phyloP scores from a whole-genome alignment of 2,113 vertebrate species.

The Ia io region DNA sequence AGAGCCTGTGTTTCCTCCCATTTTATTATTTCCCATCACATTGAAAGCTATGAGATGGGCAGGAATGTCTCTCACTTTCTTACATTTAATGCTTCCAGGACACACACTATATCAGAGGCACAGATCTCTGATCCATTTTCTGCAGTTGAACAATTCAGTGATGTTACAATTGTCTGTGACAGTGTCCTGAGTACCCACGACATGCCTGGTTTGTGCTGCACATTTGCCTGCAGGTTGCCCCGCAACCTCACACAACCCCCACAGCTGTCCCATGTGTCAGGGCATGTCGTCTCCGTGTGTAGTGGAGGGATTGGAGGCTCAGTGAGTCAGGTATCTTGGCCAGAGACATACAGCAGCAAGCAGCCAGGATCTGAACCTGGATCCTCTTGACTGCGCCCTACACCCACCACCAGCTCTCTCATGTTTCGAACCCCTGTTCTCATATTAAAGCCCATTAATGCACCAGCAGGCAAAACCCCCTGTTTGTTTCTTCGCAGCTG shows the following conservation, averaged over 20 bases:
- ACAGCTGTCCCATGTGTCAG: background rate
- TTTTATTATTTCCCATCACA: background rate
- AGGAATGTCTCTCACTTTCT: background rate
- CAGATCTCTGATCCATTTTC: background rate
- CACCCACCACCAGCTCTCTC: background rate
- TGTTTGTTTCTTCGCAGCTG: background rate
- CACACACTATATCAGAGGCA: background rate
- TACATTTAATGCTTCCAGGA: background rate
- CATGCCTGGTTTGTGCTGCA: background rate
- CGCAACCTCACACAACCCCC: background rate
- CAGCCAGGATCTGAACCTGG: background rate
- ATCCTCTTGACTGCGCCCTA: background rate
- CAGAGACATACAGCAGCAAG: background rate
- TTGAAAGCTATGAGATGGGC: background rate
- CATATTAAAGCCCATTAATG: background rate
- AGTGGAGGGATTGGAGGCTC: background rate
- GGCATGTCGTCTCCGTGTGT: background rate
- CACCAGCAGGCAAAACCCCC: background rate
- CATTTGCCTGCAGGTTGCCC: background rate
- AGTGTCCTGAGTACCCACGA: background rate
- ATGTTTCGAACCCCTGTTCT: background rate
- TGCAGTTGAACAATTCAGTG: background rate
- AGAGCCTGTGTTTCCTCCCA: background rate
- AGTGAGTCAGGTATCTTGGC: background rate
- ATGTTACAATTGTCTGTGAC: background rate